phyloP scores from a whole-genome alignment of 2,113 vertebrate species.

The Nanorana parkeri region DNA sequence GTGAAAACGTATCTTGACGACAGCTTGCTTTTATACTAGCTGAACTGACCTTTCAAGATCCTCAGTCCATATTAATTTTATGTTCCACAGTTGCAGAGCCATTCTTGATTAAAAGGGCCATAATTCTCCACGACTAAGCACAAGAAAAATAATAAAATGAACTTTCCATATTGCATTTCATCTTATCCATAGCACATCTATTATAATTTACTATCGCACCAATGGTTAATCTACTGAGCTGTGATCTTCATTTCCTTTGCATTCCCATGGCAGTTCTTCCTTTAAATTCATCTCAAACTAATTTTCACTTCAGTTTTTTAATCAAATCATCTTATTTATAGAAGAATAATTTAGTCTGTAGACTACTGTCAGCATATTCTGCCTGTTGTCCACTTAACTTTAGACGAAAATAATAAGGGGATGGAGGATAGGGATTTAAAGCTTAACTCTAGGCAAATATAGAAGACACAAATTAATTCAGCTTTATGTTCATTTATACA shows the following conservation, averaged over 20 bases:
- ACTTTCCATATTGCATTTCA: not conserved
- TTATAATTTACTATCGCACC: not conserved
- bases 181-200: not conserved
- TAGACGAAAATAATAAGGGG: no score
- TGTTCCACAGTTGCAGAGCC: no score
- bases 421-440: no score
- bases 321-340: conserved; percentile 39
- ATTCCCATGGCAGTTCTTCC: not conserved
- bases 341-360: conserved; percentile 33
- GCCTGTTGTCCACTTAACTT: no score
- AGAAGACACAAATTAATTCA: no score
- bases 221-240: not conserved
- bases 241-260: not conserved
- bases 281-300: conserved; percentile 15
- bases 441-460: no score
- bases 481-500: no score
- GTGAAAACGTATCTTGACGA: no score
- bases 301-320: conserved; percentile 39
- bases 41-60: no score
- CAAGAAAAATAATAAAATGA: no score
- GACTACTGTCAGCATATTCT: not conserved
- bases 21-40: no score
- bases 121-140: not conserved
- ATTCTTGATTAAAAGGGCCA: not conserved
- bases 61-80: no score